These are phyloP conservation scores for Hemitrygon akajei DNA, from an alignment of 2,797 vertebrate species.

Conservation along the genomic window DNA sequence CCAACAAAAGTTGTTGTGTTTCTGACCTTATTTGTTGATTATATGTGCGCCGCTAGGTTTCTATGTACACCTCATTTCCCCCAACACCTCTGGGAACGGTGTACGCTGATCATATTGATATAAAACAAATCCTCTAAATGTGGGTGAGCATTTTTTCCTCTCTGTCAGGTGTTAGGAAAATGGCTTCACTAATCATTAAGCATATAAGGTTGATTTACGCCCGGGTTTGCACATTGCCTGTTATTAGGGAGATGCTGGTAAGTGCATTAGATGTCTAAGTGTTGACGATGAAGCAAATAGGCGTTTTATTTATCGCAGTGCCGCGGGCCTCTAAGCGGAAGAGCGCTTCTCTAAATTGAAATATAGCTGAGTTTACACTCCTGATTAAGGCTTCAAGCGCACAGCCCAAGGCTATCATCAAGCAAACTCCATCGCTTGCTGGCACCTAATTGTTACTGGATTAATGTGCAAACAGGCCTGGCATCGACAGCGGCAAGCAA, in stretches of 20 bases:
- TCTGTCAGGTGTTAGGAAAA: slow-evolving; percentile 56
- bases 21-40: background rate
- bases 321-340: slow-evolving; percentile 98
- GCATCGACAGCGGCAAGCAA: slow-evolving; percentile 72
- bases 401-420: slow-evolving; percentile 93
- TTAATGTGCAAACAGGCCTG: slow-evolving; percentile 88
- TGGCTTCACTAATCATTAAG: slow-evolving; percentile 88
- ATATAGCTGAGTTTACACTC: slow-evolving; percentile 99
- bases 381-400: slow-evolving; percentile 97
- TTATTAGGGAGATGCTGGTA: slow-evolving; percentile 86
- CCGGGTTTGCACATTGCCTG: slow-evolving; percentile 77
- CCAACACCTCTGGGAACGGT: slow-evolving; percentile 75
- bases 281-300: slow-evolving; percentile 95
- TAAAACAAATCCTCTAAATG: slow-evolving; percentile 71
- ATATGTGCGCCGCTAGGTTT: slow-evolving; percentile 14
- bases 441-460: slow-evolving; percentile 94
- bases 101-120: slow-evolving; percentile 71
- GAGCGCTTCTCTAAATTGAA: slow-evolving; percentile 99
- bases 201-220: slow-evolving; percentile 88
- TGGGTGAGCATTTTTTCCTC: slow-evolving; percentile 62
- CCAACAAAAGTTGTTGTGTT: background rate
- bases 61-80: slow-evolving; percentile 74
- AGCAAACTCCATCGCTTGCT: slow-evolving; percentile 79
- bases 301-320: slow-evolving; percentile 99
- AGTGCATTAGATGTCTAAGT: slow-evolving; percentile 82